Evolutionary conservation across 2,888 invertebrate genomes (phyloP).

Genomic region (Pediacus dermestoides): DNA sequence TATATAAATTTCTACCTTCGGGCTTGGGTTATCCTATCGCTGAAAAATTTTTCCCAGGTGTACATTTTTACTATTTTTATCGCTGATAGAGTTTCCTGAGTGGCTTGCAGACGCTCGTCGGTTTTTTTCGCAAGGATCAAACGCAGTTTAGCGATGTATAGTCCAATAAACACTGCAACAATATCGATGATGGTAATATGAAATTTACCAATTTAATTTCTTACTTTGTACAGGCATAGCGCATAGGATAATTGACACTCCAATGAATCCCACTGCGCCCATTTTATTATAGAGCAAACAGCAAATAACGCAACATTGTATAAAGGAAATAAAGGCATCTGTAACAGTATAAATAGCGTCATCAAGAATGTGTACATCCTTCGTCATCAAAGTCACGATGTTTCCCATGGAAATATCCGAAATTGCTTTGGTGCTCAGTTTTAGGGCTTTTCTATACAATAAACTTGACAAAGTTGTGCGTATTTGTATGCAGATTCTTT

Average conservation of each 20-base stretch:
- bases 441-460: conserved; percentile 57
- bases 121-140: conserved; percentile 38
- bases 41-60: conserved; percentile 38
- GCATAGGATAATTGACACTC: conserved; percentile 52
- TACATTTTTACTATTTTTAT: conserved; percentile 41
- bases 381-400: conserved; percentile 83
- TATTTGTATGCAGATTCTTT: conserved; percentile 70
- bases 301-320: conserved; percentile 76
- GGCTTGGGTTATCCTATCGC: conserved; percentile 53
- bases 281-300: conserved; percentile 68
- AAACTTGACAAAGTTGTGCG: conserved; percentile 77
- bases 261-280: conserved; percentile 53
- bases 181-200: no score
- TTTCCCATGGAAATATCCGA: conserved; percentile 44
- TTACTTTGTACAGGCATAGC: conserved; percentile 32
- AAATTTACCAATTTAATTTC: no score
- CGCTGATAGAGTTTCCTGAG: conserved; percentile 38
- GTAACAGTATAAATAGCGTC: conserved; percentile 81
- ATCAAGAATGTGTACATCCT: conserved; percentile 89
- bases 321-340: conserved; percentile 86
- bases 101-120: conserved; percentile 36
- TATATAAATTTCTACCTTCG: no score
- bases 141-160: conserved; percentile 26
- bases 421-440: conserved; percentile 15
- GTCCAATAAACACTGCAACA: conserved; percentile 27